These are phyloP conservation scores for Synergus itoensis DNA, from an alignment of 2,888 invertebrate genomes.

Conservation along the genomic window DNA sequence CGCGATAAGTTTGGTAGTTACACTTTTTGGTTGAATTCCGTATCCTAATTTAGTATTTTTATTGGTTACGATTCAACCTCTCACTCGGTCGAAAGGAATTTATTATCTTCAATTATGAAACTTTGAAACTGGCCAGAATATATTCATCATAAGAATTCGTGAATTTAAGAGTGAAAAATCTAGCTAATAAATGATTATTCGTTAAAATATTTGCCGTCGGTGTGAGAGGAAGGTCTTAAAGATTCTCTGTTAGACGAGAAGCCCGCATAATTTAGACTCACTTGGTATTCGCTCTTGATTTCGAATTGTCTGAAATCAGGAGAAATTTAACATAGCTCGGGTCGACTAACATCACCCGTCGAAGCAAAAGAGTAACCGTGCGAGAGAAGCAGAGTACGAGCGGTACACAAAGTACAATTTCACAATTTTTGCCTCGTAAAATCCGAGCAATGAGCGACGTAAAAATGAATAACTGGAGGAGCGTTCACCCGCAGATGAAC, in stretches of 20 bases:
- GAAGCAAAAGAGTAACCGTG: constrained; percentile 5
- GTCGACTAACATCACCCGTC: neutral
- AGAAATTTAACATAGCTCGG: constrained; percentile 43
- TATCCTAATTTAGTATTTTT: neutral
- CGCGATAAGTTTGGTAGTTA: neutral
- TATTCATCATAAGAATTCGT: too few relatives aligned
- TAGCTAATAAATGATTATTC: too few relatives aligned
- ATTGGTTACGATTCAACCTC: neutral
- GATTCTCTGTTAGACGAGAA: too few relatives aligned
- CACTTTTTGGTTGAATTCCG: neutral
- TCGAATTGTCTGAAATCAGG: neutral
- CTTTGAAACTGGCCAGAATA: too few relatives aligned
- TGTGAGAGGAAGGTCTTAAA: too few relatives aligned
- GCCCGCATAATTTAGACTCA: neutral
- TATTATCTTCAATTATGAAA: too few relatives aligned
- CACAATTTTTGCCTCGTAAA: constrained; percentile 77
- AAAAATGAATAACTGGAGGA: constrained; percentile 77
- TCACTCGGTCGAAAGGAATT: too few relatives aligned
- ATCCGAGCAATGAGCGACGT: constrained; percentile 74
- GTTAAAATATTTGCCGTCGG: too few relatives aligned
- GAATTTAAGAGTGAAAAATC: too few relatives aligned
- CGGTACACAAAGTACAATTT: constrained; percentile 74
- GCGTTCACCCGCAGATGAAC: constrained; percentile 72
- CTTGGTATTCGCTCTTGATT: neutral
- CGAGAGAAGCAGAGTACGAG: constrained; percentile 36